Evolutionary conservation across 2,888 invertebrate species (phyloP).

Genomic region (Stegophylla sp.): DNA sequence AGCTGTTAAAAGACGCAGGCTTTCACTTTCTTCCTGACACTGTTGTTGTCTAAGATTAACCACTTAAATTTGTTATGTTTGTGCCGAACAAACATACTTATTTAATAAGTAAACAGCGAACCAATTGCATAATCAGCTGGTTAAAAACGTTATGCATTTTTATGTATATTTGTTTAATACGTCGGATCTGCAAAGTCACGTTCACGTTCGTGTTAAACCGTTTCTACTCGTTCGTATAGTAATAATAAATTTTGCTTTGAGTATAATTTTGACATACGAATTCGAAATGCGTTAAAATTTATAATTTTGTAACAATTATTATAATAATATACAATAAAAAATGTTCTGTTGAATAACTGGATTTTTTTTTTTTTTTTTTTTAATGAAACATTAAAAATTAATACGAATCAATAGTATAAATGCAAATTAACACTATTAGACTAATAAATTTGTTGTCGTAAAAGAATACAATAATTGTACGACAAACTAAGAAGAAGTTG

Average conservation of each 20-base stretch:
- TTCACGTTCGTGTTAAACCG: neutral
- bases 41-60: conserved; percentile 14
- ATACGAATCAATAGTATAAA: too few species aligned
- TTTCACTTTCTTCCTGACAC: conserved; percentile 26
- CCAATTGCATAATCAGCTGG: conserved; percentile 21
- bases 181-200: conserved; percentile 3
- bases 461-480: too few species aligned
- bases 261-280: neutral
- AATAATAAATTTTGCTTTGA: neutral
- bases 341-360: neutral
- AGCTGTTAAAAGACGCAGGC: neutral
- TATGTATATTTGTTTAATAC: conserved; percentile 23
- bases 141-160: conserved; percentile 4
- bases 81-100: conserved; percentile 31
- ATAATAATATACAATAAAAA: too few species aligned
- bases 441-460: too few species aligned
- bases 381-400: neutral
- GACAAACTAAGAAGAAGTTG: too few species aligned
- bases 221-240: neutral
- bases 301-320: neutral
- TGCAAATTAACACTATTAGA: too few species aligned
- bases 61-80: conserved; percentile 3
- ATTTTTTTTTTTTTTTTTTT: neutral
- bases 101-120: conserved; percentile 32
- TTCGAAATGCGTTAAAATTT: neutral